phyloP scores from a whole-genome alignment of 2,113 vertebrate species.

The Parus major region DNA sequence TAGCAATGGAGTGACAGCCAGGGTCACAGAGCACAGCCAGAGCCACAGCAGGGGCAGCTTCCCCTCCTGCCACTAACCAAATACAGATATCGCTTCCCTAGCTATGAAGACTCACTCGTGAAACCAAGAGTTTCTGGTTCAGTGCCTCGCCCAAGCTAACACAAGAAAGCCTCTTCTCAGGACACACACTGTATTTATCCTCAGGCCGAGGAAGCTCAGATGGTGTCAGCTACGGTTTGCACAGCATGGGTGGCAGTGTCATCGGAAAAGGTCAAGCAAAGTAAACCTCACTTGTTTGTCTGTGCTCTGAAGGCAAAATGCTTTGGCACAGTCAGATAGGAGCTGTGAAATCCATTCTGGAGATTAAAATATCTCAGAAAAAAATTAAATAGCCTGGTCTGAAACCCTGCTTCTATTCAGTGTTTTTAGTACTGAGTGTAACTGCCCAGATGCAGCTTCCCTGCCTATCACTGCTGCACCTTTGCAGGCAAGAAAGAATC shows the following conservation, averaged over 20 bases:
- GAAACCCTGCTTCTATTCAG: neutral
- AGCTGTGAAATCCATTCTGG: constrained; percentile 59
- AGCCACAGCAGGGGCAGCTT: neutral
- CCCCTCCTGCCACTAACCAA: neutral
- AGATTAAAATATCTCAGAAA: constrained; percentile 35
- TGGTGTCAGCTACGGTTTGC: constrained; percentile 33
- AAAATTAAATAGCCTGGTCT: neutral
- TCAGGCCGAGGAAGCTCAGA: neutral
- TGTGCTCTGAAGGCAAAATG: constrained; percentile 63
- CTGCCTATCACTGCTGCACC: neutral
- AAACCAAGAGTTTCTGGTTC: neutral
- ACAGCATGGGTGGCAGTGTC: constrained; percentile 60
- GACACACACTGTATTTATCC: neutral
- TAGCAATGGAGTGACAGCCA: neutral
- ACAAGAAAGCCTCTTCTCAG: neutral
- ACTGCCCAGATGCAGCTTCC: neutral
- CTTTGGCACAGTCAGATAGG: constrained; percentile 51
- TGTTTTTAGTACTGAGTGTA: neutral
- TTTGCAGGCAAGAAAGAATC: neutral
- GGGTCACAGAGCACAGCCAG: neutral
- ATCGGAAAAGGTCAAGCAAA: constrained; percentile 71
- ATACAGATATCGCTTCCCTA: fast-evolving
- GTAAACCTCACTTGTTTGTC: constrained; percentile 68
- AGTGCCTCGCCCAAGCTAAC: neutral
- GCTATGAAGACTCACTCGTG: neutral